Evolutionary conservation across 2,888 invertebrate species (phyloP).

Genomic region (Agriopis marginaria): DNA sequence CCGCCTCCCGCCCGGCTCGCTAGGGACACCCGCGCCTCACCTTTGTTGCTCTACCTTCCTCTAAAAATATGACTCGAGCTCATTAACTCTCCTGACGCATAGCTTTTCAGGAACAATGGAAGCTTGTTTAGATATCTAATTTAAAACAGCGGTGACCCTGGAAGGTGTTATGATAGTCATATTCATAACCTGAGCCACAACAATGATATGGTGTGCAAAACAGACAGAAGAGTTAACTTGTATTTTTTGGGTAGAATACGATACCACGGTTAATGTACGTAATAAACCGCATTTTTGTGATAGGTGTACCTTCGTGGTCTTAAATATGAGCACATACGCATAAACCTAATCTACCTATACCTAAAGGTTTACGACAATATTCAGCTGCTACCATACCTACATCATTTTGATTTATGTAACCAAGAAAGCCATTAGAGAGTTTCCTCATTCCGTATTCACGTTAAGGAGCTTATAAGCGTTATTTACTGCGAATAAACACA

Average conservation of each 20-base stretch:
- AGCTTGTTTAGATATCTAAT: constrained; percentile 11
- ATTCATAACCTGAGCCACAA: neutral
- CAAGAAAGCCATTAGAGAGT: constrained; percentile 44
- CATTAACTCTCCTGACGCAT: constrained; percentile 28
- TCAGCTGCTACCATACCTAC: constrained; percentile 18
- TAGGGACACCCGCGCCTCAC: constrained; percentile 33
- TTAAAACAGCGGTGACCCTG: neutral
- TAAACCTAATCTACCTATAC: constrained; percentile 5
- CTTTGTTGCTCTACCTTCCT: constrained; percentile 34
- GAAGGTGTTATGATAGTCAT: neutral
- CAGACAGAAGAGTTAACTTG: neutral
- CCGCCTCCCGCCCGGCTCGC: constrained; percentile 40
- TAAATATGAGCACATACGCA: neutral
- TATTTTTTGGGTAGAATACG: neutral
- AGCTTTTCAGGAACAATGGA: constrained; percentile 1
- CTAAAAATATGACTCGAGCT: constrained; percentile 29
- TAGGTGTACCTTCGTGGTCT: neutral
- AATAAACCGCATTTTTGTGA: constrained; percentile 8
- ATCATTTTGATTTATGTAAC: constrained; percentile 38
- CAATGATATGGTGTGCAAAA: neutral
- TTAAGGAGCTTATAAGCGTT: constrained; percentile 49
- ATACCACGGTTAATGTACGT: constrained; percentile 2
- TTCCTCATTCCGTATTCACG: constrained; percentile 46
- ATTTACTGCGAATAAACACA: constrained; percentile 57
- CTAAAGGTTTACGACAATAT: constrained; percentile 21